These are phyloP conservation scores for Hemistola chrysoprasaria DNA, from an alignment of 2,888 invertebrate genomes.

Conservation along the genomic window DNA sequence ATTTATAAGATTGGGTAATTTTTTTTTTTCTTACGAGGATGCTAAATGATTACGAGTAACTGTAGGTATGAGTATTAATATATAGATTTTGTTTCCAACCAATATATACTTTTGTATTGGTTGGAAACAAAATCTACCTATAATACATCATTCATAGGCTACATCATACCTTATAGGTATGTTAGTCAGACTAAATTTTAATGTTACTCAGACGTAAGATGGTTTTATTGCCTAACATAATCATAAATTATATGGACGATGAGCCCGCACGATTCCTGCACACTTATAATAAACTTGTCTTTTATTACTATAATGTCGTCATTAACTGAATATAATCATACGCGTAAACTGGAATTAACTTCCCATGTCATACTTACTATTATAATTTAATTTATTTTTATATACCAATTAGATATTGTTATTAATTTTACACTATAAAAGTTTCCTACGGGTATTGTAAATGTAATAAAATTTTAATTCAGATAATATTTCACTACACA, in stretches of 20 bases:
- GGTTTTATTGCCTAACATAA: slow-evolving; percentile 39
- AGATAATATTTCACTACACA: background rate
- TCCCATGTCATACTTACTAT: background rate
- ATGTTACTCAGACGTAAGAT: slow-evolving; percentile 11
- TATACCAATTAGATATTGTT: background rate
- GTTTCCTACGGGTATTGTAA: background rate
- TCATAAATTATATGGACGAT: slow-evolving; percentile 34
- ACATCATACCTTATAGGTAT: no score
- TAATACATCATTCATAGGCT: no score
- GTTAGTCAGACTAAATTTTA: slow-evolving; percentile 8
- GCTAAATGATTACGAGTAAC: no score
- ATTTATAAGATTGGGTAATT: no score
- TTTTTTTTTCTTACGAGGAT: no score
- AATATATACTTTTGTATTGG: no score
- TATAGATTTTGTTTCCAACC: no score
- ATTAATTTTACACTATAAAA: background rate
- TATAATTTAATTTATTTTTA: no score
- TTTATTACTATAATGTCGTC: slow-evolving; percentile 24
- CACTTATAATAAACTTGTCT: slow-evolving; percentile 25
- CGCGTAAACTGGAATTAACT: slow-evolving; percentile 10
- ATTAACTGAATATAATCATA: slow-evolving; percentile 17
- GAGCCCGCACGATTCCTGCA: slow-evolving; percentile 22
- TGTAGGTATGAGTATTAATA: no score
- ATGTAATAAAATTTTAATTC: background rate
- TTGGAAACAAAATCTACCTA: no score